These are phyloP conservation scores for Lissonota sp. DNA, from an alignment of 2,888 invertebrate species.

Conservation along the genomic window DNA sequence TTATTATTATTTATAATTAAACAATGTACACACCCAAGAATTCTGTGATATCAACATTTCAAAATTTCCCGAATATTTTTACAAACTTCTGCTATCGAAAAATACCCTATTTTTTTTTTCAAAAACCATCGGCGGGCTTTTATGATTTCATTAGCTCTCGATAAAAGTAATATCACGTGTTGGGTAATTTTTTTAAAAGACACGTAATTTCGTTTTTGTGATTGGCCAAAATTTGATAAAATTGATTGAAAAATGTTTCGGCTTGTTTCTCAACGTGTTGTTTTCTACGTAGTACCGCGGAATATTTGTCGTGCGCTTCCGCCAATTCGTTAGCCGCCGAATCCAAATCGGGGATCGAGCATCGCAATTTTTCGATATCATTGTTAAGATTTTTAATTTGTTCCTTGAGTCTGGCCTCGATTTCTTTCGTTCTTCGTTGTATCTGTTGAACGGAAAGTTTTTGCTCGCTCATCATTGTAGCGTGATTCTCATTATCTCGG, in stretches of 20 bases:
- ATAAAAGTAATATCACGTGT: not conserved
- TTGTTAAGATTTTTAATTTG: constrained; percentile 71
- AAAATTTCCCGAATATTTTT: too few species aligned
- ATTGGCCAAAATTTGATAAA: constrained; percentile 70
- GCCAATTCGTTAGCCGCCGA: constrained; percentile 64
- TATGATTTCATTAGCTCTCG: too few species aligned
- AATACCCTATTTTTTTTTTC: too few species aligned
- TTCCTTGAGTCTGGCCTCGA: constrained; percentile 71
- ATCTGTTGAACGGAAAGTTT: constrained; percentile 68
- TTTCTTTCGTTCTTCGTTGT: constrained; percentile 59
- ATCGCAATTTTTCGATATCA: constrained; percentile 67
- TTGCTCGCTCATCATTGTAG: constrained; percentile 68
- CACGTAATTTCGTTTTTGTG: constrained; percentile 67
- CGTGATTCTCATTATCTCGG: constrained; percentile 64
- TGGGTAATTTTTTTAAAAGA: constrained; percentile 28
- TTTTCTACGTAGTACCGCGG: constrained; percentile 70
- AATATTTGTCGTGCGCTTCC: constrained; percentile 73
- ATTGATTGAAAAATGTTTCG: constrained; percentile 71
- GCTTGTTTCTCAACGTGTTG: constrained; percentile 69
- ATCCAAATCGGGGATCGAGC: constrained; percentile 67
- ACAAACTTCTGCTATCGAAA: too few species aligned
- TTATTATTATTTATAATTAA: too few species aligned
- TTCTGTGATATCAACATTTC: too few species aligned
- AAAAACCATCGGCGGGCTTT: too few species aligned
- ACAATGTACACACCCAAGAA: too few species aligned